phyloP scores from a whole-genome alignment of 2,797 vertebrate species.

The Eidolon dupreanum region DNA sequence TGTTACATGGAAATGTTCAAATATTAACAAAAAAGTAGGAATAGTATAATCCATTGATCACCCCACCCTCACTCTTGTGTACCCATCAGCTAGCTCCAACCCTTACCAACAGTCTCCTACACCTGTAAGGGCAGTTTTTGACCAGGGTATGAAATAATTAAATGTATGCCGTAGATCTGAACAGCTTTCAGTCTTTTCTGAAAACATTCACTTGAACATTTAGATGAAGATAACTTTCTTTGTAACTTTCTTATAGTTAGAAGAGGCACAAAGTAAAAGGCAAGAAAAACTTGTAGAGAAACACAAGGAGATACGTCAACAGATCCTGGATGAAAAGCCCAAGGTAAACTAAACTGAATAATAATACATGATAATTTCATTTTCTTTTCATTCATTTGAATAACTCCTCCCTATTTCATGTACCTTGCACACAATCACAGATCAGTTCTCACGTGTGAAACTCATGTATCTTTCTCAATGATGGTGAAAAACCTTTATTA shows the following conservation, averaged over 20 bases:
- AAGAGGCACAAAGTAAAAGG: constrained; percentile 96
- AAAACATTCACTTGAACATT: neutral
- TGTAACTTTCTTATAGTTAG: constrained; percentile 88
- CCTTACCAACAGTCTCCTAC: neutral
- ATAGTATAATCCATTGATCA: neutral
- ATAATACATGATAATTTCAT: neutral
- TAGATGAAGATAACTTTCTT: neutral
- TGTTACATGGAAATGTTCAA: neutral
- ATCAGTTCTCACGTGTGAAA: neutral
- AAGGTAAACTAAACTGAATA: constrained; percentile 90
- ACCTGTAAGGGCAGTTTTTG: neutral
- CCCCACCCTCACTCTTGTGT: neutral
- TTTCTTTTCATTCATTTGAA: neutral
- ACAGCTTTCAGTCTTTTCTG: neutral
- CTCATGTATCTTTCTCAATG: neutral
- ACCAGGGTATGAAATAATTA: neutral
- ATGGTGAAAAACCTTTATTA: neutral
- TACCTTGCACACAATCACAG: neutral
- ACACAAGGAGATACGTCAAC: constrained; percentile 96
- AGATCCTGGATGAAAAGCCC: constrained; percentile 96
- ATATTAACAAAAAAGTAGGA: neutral
- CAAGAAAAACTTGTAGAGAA: constrained; percentile 96
- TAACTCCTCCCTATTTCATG: neutral
- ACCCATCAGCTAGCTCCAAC: neutral
- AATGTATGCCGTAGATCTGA: neutral